Conservation (phyloP, 2,113 vertebrate species). For the Saguinus imperator region DNA sequence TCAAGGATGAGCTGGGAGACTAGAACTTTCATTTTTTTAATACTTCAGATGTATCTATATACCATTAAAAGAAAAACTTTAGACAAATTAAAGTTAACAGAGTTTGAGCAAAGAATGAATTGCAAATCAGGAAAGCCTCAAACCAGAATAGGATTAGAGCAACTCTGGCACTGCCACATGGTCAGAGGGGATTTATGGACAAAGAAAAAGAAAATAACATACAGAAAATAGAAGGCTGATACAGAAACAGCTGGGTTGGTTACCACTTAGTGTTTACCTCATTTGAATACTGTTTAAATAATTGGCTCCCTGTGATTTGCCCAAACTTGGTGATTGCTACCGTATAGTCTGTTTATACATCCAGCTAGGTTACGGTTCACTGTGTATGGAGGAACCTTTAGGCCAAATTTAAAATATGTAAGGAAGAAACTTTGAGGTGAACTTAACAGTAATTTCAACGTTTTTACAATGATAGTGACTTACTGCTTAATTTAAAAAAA, state of each 20-base stretch:
- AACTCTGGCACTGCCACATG: neutral
- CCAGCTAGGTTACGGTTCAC: neutral
- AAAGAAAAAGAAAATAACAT: neutral
- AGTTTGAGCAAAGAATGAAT: neutral
- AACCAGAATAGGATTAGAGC: neutral
- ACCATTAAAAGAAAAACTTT: neutral
- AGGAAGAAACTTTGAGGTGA: neutral
- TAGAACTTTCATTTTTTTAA: neutral
- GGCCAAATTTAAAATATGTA: neutral
- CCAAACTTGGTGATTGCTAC: neutral
- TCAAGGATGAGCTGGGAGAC: neutral
- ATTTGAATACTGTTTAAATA: neutral
- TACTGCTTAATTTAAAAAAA: neutral
- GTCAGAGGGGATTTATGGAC: neutral
- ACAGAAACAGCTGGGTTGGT: neutral
- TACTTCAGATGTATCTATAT: neutral
- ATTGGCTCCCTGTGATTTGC: neutral
- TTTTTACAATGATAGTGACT: neutral
- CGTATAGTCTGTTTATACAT: neutral
- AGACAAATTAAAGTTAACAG: neutral
- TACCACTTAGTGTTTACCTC: neutral
- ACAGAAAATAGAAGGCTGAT: neutral
- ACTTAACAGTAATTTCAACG: neutral
- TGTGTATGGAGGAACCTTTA: neutral
- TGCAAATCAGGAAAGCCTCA: neutral